A percentile compares a stretch with the other conserved stretches of the same genome.
phyloP scores from a whole-genome alignment of 37 sponge, comb jelly and placozoan species.

The Cliona cf. orientalis region DNA sequence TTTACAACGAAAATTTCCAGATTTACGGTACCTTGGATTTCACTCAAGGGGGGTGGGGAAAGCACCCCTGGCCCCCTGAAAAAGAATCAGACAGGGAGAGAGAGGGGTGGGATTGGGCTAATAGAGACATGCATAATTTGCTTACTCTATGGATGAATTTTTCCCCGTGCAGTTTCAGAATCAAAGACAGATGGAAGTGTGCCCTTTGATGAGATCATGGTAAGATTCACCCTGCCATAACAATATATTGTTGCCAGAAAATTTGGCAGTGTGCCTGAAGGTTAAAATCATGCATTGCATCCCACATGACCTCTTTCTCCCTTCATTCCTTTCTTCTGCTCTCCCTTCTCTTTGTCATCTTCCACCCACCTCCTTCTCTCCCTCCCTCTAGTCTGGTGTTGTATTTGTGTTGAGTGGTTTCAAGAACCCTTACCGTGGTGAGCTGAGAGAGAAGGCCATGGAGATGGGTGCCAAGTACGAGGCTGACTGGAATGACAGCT shows the following conservation, averaged over 20 bases:
- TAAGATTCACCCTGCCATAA: neutral
- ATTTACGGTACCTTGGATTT: no score
- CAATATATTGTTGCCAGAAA: no score
- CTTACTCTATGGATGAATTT: neutral
- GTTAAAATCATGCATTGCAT: no score
- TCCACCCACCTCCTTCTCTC: no score
- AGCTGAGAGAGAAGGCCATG: slow-evolving; percentile 81
- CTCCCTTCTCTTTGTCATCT: no score
- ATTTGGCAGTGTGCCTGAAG: no score
- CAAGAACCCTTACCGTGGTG: slow-evolving; percentile 88
- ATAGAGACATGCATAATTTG: neutral
- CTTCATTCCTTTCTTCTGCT: no score
- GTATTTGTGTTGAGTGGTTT: slow-evolving; percentile 90
- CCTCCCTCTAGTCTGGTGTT: slow-evolving; percentile 78
- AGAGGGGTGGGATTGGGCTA: neutral
- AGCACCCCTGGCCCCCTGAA: no score
- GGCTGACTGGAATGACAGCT: slow-evolving; percentile 78
- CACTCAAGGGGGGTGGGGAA: no score
- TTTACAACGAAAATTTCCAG: no score
- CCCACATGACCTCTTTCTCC: no score
- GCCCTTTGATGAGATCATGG: slow-evolving; percentile 8
- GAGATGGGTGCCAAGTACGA: slow-evolving; percentile 84
- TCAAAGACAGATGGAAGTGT: neutral
- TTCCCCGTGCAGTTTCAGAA: neutral
- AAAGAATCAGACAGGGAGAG: no score